These are phyloP conservation scores for Clarias platycephalus DNA, from an alignment of 2,797 vertebrate genomes.

Conservation along the genomic window DNA sequence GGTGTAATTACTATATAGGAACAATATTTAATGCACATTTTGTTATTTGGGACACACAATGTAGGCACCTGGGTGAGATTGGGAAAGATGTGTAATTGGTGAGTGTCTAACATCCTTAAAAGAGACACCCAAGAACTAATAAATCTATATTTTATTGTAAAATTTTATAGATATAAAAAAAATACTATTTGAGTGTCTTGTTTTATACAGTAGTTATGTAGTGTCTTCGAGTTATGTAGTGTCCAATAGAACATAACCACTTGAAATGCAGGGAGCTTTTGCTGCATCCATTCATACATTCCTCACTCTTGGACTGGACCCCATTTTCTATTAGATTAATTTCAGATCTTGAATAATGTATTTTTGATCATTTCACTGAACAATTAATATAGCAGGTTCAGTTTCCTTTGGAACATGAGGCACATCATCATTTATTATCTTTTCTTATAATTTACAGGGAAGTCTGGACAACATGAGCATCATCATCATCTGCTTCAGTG, in stretches of 20 bases:
- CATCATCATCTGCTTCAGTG: constrained; percentile 79
- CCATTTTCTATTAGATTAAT: not conserved
- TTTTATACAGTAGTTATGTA: not conserved
- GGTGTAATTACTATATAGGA: not conserved
- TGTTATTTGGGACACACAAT: not conserved
- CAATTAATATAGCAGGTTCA: not conserved
- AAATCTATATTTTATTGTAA: not conserved
- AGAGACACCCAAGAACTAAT: not conserved
- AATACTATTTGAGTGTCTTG: not conserved
- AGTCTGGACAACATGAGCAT: constrained; percentile 86
- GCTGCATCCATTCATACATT: not conserved
- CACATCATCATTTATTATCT: not conserved
- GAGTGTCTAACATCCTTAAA: not conserved
- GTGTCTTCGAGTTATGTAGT: not conserved
- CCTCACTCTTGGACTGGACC: not conserved
- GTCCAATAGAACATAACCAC: not conserved
- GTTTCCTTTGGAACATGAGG: not conserved
- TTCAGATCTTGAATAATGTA: not conserved
- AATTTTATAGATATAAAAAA: not conserved
- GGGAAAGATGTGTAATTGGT: not conserved
- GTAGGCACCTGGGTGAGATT: not conserved
- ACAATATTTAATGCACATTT: not conserved
- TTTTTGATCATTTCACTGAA: not conserved
- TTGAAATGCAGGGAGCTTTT: not conserved
- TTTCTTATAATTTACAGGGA: constrained; percentile 67